Base-by-base conservation (phyloP, 2,888 invertebrate genomes). In the Melinaea marsaeus region DNA sequence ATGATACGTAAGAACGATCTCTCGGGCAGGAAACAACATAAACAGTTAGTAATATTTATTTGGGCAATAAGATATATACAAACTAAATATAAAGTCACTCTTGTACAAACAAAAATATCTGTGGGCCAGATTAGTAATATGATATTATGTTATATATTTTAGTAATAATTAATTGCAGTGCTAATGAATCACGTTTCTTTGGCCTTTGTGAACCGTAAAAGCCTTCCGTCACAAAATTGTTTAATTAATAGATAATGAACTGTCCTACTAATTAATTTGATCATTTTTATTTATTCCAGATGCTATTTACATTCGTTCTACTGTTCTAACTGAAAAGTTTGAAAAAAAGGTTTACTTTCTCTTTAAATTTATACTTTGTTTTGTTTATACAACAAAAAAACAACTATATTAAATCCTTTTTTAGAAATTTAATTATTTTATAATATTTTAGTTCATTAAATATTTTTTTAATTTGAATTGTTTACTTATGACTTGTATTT, bases 201-300 rank as follows among this genome's bases (percentile, higher is more conserved):
- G 1, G 1, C 0, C 22, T 84, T 77, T 78, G 81, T 81, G 77
- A 74, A 77, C 75, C 71, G 72, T 73, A 77, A 84, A 84, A 81
- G 79, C 79, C 77, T 77, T 75, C 71, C 67, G 75, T 32, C 32
- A 73, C 74, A 85, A 80, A 22, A 85, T 83, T 78, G 75, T 76
- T 79, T 85, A 86, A 88, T 87, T 88, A 87, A 85, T 82, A 83
- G 80, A 79, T 1, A 78, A 83, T 79, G 81, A 83, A 85, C 81
- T 84, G 81, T 76, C 83, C 79, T 73, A 79, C 83, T 87, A 87
- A 88, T 88, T 88, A 86, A 85, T 83, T 87, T 79, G 81, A 86
- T 85, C 83, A 75, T 80, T 81, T 80, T 79, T 77, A 80, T 83
- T 87, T 84, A 82, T 81, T 81, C 76, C 71, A 74, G 68, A 74